Evolutionary conservation across 1,140 invertebrate species (phyloP).

Genomic region (Heliconius melpomene): DNA sequence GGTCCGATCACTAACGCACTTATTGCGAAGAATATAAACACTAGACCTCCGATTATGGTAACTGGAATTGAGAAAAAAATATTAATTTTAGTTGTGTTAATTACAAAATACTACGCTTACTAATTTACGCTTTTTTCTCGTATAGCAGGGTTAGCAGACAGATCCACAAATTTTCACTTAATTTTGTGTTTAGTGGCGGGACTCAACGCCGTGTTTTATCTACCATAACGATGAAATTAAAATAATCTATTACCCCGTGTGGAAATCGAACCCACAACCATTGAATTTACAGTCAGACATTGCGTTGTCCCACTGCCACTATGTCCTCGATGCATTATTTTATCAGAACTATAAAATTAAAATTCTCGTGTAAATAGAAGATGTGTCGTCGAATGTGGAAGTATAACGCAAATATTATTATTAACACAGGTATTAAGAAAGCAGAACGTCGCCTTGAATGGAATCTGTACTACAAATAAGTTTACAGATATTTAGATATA

Average conservation of each 20-base stretch:
- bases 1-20: conserved; percentile 92
- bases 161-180: no score
- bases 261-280: no score
- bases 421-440: conserved; percentile 1
- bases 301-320: no score
- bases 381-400: not conserved
- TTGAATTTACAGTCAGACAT: no score
- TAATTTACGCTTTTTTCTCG: no score
- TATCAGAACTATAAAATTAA: conserved; percentile 6
- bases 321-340: not conserved
- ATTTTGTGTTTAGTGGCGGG: no score
- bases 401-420: conserved; percentile 1
- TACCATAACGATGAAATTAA: no score
- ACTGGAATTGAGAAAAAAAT: conserved; percentile 84
- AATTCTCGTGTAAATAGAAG: not conserved
- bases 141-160: no score
- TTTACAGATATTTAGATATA: not conserved
- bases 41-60: conserved; percentile 94
- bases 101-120: no score
- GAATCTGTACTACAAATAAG: not conserved
- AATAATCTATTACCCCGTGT: no score
- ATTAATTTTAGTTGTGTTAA: not conserved
- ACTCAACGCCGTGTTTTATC: no score
- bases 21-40: conserved; percentile 95
- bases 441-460: not conserved